Percentiles rank a stretch among this genome's conserved stretches.
phyloP scores from a whole-genome alignment of 1,140 invertebrate species.

The Eueides isabella region DNA sequence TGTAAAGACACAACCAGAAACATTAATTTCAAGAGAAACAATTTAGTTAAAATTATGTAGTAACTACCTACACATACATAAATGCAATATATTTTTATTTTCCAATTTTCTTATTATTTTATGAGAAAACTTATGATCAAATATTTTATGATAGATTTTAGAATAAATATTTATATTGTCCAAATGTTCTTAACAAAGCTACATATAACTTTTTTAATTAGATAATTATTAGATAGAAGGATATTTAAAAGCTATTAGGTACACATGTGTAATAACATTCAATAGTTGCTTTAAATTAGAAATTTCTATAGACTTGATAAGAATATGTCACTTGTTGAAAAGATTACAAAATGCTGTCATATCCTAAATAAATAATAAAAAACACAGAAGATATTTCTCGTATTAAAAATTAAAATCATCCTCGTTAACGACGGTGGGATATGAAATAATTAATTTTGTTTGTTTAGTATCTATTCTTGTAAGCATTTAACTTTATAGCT shows the following conservation, averaged over 20 bases:
- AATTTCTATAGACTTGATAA: background rate
- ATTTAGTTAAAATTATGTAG: no score
- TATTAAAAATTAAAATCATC: background rate
- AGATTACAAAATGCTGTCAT: background rate
- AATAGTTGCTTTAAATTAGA: no score
- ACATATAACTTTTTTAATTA: background rate
- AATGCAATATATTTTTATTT: no score
- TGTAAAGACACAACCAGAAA: background rate
- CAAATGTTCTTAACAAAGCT: background rate
- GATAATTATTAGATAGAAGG: background rate
- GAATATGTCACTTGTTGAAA: background rate
- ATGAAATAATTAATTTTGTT: background rate
- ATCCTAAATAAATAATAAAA: background rate
- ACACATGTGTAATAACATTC: background rate
- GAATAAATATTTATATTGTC: background rate
- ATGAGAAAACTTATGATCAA: no score
- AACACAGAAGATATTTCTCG: background rate
- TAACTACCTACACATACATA: no score
- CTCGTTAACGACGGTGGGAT: background rate
- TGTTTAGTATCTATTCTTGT: background rate
- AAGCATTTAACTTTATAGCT: background rate
- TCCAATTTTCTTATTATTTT: no score
- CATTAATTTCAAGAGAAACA: background rate
- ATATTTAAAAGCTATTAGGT: background rate
- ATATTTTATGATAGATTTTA: no score